phyloP scores from a whole-genome alignment of 1,140 invertebrate species.

The Drosophila jambulina region DNA sequence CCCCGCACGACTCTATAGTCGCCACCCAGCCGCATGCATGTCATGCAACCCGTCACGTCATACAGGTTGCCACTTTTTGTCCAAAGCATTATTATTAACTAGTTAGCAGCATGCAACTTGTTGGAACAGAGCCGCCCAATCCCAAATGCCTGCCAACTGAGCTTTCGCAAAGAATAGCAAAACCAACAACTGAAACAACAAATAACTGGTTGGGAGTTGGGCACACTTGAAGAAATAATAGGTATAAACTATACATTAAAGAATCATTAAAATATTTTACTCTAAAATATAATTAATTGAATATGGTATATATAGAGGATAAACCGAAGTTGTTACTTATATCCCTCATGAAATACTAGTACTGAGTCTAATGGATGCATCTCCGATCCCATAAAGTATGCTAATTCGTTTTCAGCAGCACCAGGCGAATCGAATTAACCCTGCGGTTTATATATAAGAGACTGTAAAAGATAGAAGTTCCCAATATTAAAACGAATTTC shows the following conservation, averaged over 20 bases:
- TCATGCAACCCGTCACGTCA: constrained; percentile 67
- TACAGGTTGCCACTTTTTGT: constrained; percentile 67
- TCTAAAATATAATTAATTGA: background rate
- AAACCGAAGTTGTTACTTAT: background rate
- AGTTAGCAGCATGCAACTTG: constrained; percentile 75
- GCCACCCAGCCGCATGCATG: constrained; percentile 40
- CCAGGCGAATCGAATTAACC: background rate
- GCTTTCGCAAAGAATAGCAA: constrained; percentile 51
- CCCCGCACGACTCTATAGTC: background rate
- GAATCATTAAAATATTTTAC: background rate
- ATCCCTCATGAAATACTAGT: background rate
- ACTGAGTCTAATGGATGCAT: no score
- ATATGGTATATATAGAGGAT: background rate
- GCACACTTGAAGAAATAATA: background rate
- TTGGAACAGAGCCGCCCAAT: constrained; percentile 42
- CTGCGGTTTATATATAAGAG: background rate
- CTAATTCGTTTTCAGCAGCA: no score
- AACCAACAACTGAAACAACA: constrained; percentile 21
- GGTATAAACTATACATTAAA: background rate
- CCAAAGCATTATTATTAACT: constrained; percentile 72
- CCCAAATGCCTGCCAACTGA: constrained; percentile 58
- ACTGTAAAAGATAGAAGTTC: background rate
- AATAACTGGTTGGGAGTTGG: constrained; percentile 31
- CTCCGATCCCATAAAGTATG: background rate
- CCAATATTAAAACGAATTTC: background rate